Evolutionary conservation across 1,140 invertebrate species (phyloP).

Genomic region (Acromyrmex heyeri): DNA sequence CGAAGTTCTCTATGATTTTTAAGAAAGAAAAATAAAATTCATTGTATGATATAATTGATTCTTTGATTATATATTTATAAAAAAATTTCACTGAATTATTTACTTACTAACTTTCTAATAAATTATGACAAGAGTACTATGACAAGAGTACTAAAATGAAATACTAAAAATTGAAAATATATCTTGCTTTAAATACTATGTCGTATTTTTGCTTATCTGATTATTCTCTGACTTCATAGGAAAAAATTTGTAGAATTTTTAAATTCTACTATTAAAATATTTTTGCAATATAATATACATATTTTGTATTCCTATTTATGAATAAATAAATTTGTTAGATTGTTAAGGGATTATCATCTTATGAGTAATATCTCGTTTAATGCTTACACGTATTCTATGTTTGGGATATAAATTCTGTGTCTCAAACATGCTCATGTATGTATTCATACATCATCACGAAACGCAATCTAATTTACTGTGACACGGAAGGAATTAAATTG

Average conservation of each 20-base stretch:
- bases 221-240: neutral
- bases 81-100: neutral
- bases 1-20: neutral
- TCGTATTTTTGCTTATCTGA: neutral
- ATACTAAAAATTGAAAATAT: neutral
- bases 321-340: neutral
- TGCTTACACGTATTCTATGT: neutral
- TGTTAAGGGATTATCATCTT: neutral
- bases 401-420: neutral
- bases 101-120: neutral
- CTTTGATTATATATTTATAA: neutral
- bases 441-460: neutral
- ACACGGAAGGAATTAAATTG: constrained; percentile 28
- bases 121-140: neutral
- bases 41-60: neutral
- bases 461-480: neutral
- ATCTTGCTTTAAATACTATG: neutral
- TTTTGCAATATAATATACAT: neutral
- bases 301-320: neutral
- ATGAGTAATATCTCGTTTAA: neutral
- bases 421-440: neutral
- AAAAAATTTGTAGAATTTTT: neutral
- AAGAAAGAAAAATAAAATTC: neutral
- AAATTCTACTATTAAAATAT: neutral
- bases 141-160: neutral